A percentile compares a stretch with the other conserved stretches of the same genome.
phyloP scores from a whole-genome alignment of 2,888 invertebrate species.

The Subacronicta megacephala region DNA sequence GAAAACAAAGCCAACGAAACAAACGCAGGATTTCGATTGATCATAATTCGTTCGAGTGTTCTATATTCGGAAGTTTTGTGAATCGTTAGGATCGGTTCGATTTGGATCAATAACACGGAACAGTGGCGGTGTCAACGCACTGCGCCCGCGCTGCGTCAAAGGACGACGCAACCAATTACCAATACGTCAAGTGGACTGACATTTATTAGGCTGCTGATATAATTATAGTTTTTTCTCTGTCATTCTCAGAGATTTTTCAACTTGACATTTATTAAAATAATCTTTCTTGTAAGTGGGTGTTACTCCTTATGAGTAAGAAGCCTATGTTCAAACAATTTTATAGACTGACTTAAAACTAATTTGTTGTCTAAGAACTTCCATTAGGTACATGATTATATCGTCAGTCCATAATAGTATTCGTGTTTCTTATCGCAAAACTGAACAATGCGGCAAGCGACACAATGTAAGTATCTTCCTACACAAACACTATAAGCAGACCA shows the following conservation, averaged over 20 bases:
- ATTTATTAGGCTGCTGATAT: conserved; percentile 43
- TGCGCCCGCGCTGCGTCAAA: conserved; percentile 43
- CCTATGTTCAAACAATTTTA: background rate
- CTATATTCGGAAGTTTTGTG: conserved; percentile 60
- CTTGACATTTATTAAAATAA: conserved; percentile 26
- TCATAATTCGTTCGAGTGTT: conserved; percentile 38
- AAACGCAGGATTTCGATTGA: conserved; percentile 16
- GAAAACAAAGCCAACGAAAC: conserved; percentile 16
- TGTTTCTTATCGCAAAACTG: conserved; percentile 19
- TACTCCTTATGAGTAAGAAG: conserved; percentile 7
- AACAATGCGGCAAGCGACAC: conserved; percentile 25
- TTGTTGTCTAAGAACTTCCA: no score
- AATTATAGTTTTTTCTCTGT: conserved; percentile 46
- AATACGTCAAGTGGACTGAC: conserved; percentile 55
- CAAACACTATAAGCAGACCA: conserved; percentile 22
- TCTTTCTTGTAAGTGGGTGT: conserved; percentile 4
- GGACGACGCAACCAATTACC: conserved; percentile 54
- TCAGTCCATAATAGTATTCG: background rate
- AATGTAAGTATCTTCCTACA: conserved; percentile 39
- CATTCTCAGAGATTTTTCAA: conserved; percentile 23
- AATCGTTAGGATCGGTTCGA: conserved; percentile 67
- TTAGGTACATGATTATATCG: no score
- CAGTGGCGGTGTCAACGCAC: conserved; percentile 79
- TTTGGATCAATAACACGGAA: conserved; percentile 84
- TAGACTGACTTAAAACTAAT: no score